Percentiles rank a stretch among this genome's conserved stretches.
Evolutionary conservation across 2,888 invertebrate genomes (phyloP).

Genomic region (Polymixis lichenea): DNA sequence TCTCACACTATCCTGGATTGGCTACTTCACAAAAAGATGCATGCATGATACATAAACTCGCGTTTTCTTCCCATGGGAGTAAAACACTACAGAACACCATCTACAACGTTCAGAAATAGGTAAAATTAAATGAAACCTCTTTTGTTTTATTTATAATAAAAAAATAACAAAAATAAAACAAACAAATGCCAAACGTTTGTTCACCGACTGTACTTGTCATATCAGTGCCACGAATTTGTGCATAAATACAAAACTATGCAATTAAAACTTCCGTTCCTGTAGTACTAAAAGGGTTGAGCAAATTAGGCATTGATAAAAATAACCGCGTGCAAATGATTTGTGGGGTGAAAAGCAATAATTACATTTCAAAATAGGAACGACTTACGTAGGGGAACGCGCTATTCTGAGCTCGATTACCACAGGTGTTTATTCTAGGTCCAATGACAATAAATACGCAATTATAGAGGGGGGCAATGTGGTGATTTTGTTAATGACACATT

Average conservation of each 20-base stretch:
- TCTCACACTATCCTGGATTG: background rate
- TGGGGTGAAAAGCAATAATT: constrained; percentile 63
- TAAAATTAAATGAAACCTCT: background rate
- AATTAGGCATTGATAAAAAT: constrained; percentile 61
- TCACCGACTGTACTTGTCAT: constrained; percentile 54
- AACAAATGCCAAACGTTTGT: constrained; percentile 17
- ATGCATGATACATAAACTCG: background rate
- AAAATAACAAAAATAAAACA: constrained; percentile 8
- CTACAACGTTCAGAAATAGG: background rate
- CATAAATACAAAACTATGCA: constrained; percentile 60
- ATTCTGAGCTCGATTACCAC: constrained; percentile 45
- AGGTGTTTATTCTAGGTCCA: constrained; percentile 61
- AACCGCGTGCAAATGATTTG: constrained; percentile 57
- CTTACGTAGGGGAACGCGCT: constrained; percentile 29
- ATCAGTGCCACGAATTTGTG: constrained; percentile 55
- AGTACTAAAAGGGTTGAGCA: constrained; percentile 59
- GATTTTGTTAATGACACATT: constrained; percentile 64
- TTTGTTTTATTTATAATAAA: background rate
- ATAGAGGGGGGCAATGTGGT: constrained; percentile 35
- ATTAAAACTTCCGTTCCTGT: constrained; percentile 64
- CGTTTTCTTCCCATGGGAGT: background rate
- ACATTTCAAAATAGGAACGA: constrained; percentile 55
- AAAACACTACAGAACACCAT: background rate
- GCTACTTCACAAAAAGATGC: background rate
- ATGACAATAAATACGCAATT: constrained; percentile 55